Evolutionary conservation across 2,113 vertebrate genomes (phyloP), one percentile per base, ranked within the genome.

Genomic region (Malurus melanocephalus): DNA sequence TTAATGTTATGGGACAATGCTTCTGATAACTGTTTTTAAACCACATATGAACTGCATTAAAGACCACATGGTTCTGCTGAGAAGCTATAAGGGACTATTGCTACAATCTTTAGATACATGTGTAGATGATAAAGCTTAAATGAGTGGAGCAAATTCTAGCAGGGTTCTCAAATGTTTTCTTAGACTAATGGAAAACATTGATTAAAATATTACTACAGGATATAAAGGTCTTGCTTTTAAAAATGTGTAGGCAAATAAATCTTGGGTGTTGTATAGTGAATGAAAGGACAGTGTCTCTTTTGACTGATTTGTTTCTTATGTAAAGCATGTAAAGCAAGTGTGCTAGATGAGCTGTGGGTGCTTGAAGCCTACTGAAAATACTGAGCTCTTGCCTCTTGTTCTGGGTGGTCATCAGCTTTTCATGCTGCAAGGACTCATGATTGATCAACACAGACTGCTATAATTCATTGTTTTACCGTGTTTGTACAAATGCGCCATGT

Each of bases 141-240:
- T 52, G 23, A 85, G 40, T 22, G 6, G 12, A 43, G 28, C 18
- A 9, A 15, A n/a, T 86, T 79, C n/a, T 67, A 73, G 45, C 42
- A 65, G 49, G 68, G 27, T 65, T 87, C 45, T 67, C 0, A 0
- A 20, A 32, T 73, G 20, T 65, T 81, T 77, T 42, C 59, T 82
- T 69, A 66, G 40, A 18, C 59, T 89, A 89, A 92, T 92, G 81
- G 78, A 91, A 84, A 79, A 45, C 38, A 89, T 68, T 81, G 75
- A 87, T 82, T 85, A 26, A 89, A 64, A 19, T 76, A 82, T 87
- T 87, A 46, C 62, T 76, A 8, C 33, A 75, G 64, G 12, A 55
- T 85, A 38, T 69, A 51, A 55, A 73, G 43, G 24, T 80, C 60
- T 87, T 73, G 40, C 62, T 85, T 79, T 51, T 87, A 79, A 61